Evolutionary conservation across 1,140 invertebrate genomes (phyloP), one percentile per base, ranked within the genome.

Genomic region (Tigriopus japonicus): DNA sequence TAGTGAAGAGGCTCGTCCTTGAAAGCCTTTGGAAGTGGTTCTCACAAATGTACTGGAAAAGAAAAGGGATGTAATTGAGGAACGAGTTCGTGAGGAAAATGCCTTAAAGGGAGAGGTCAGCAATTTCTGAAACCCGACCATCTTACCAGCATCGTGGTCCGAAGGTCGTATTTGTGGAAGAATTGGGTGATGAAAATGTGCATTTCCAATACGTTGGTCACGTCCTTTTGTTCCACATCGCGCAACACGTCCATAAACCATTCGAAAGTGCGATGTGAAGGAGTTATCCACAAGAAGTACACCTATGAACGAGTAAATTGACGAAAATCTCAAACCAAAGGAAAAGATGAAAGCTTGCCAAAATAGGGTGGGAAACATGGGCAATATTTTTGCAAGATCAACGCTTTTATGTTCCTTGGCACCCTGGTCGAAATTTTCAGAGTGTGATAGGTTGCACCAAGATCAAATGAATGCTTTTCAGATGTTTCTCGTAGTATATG

Each of bases 181-280:
- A 98, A 98, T 75, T 99, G 93, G 5, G 95, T 98, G 66, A 99
- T 98, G 71, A 98, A 99, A 69, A 99, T 98, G 70, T 99, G 94
- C 67, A 96, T 96, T 73, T 97, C 94, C 14, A 99, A 77, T 6
- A 98, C 89, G 67, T 91, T 87, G 9, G 91, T 94, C 35, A 92
- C 87, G 71, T 98, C 94, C 68, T 95, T 90, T 59, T 83, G 83
- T 68, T 98, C 95, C 0, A 98, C 93, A 69, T 98, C 91, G 58
- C 92, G 77, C 24, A 98, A 74, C 14, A 98, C 94, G 70, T 99
- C 95, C 65, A 98, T 95, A 71, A 99, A 94, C 95, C 95, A 99
- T 73, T 99, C 95, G 70, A 97, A 99, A 70, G 97, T 92, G 64
- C 94, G 90, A 71, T 99, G 95, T 3, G 92, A 97, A 6, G 93